Base-by-base conservation (phyloP, 2,113 vertebrate genomes). In the Dipodomys ordii region DNA sequence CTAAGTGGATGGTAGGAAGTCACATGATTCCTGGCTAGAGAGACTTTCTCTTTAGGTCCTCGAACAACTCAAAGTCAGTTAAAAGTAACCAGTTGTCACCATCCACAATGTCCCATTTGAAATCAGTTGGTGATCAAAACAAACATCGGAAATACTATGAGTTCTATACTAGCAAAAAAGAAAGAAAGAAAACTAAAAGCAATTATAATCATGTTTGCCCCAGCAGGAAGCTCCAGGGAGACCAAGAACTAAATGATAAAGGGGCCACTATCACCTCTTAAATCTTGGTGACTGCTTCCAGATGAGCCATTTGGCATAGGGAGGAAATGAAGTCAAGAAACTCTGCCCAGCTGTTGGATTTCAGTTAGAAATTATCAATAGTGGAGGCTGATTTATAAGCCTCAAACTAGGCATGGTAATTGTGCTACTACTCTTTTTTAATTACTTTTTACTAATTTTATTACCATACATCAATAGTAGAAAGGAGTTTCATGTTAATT, bases 241-340 rank as follows among this genome's bases (percentile, higher is more conserved):
- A 94, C 73, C 60, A 82, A 91, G 67, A 83, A 85, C 57, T 73
- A 13, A 92, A 67, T 81, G 49, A 94, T 87, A 86, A 94, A 87
- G 90, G 77, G 84, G 44, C 84, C 90, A 94, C 84, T 77, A 49
- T 91, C 90, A 76, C 93, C 93, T 97, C 94, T 95, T 95, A 87
- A 96, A 96, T 96, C 83, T 85, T 93, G 32, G 49, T 85, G 71
- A 94, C 91, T 89, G 82, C 74, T 96, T 95, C 94, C 96, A 96
- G 93, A 95, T 87, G 91, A 95, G 73, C 73, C 87, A 7, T 82
- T 94, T 96, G 84, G 57, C 68, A 72, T 53, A 68, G 25, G n/a
- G 64, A 84, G 78, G 77, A 89, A 96, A 91, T 84, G 60, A 35
- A 95, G 32, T 84, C 84, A 85, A 95, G 84, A 89, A 95, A 94